Base-by-base conservation (phyloP, 2,888 invertebrate genomes). In the Boloria euphrosyne region DNA sequence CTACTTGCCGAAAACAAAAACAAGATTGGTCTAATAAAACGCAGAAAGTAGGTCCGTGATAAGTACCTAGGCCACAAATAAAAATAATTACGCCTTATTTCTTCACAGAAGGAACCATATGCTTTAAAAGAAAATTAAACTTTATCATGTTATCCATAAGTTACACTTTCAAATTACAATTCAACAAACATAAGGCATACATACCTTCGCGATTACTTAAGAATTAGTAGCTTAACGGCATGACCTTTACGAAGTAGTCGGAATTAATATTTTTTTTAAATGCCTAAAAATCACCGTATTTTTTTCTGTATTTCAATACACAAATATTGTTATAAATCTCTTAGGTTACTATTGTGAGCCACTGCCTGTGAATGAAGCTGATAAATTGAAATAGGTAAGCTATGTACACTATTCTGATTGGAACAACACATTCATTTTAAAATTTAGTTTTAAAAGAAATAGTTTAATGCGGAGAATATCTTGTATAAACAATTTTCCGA, bases 61-160 rank as follows among this genome's bases (percentile, higher is more conserved):
- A 85, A 78, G n/a, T n/a, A 79, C 79, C n/a, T n/a, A 81, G 79
- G 76, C 73, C 83, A 85, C 83, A 78, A 74, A 75, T 78, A 78
- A 77, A 79, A 82, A 80, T 83, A 85, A 85, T 83, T 81, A 78
- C 80, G 69, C 62, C 57, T 55, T 66, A 68, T 66, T 66, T 57
- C 66, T 66, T 60, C 72, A 47, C 57, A 57, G 68, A 66, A 66
- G 62, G 27, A 38, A 47, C 4, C 3, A 13, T 1, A 18, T 38
- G 10, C 10, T 38, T 68, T 59, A 7, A 71, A 72, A 71, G 58
- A 43, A 17, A 54, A 38, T 38, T 38, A 38, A 38, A 69, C 70
- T 64, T 65, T 72, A 66, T 69, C 43, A n/a, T 67, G 10, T 54
- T 16, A 18, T 7, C n/a, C 17, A 47, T 58, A 67, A 60, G 69